Evolutionary conservation across 2,888 invertebrate species (phyloP).

Genomic region (Girardia tigrina): DNA sequence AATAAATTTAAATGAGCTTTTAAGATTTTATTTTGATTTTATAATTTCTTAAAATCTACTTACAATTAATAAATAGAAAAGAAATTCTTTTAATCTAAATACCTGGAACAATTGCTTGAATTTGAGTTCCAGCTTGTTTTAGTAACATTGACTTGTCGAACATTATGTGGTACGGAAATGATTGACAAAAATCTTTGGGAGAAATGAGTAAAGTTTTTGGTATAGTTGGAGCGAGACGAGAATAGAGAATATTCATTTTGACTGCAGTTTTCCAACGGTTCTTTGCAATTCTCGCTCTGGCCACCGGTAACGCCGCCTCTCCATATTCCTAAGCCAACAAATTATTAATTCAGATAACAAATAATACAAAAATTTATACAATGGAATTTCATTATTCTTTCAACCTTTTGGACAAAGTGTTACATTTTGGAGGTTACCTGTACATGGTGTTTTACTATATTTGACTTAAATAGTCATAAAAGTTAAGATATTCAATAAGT

Average conservation of each 20-base stretch:
- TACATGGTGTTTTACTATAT: no score
- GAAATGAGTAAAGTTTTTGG: background rate
- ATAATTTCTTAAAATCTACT: background rate
- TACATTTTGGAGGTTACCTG: no score
- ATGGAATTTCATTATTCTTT: no score
- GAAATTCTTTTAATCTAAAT: background rate
- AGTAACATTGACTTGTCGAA: background rate
- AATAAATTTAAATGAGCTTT: no score
- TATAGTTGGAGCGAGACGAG: constrained; percentile 37
- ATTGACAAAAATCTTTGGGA: constrained; percentile 3
- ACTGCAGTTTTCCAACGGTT: constrained; percentile 42
- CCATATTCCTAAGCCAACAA: constrained; percentile 40
- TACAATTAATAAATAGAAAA: background rate
- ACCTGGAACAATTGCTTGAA: background rate
- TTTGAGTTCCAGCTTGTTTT: constrained; percentile 16
- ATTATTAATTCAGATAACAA: no score
- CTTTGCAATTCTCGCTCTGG: constrained; percentile 39
- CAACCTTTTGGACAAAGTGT: no score
- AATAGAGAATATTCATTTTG: constrained; percentile 40
- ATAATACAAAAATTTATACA: no score
- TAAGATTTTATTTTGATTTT: no score
- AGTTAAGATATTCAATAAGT: no score
- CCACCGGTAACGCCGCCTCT: constrained; percentile 41
- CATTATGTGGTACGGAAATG: background rate
- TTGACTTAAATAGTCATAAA: no score